phyloP scores from a whole-genome alignment of 2,113 vertebrate species.

The Osmerus eperlanus region DNA sequence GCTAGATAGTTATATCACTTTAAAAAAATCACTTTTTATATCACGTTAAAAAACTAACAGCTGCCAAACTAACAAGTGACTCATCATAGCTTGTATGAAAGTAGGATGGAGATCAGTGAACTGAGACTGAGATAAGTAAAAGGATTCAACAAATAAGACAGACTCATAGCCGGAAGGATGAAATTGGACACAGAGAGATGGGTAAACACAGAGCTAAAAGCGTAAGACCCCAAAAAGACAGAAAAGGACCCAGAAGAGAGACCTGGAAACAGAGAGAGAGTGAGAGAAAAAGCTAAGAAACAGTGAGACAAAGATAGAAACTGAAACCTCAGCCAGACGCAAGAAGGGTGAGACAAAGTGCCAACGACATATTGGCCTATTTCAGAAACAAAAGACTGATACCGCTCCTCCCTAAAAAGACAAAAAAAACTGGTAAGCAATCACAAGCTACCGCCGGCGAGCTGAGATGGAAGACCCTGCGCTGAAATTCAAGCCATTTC shows the following conservation, averaged over 20 bases:
- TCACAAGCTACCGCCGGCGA: slow-evolving; percentile 6
- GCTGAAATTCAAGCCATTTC: slow-evolving; percentile 38
- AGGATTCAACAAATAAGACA: too few species aligned
- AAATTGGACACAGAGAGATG: too few species aligned
- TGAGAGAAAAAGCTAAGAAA: background rate
- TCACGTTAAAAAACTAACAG: too few species aligned
- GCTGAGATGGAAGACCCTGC: background rate
- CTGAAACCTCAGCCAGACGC: background rate
- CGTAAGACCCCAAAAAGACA: background rate
- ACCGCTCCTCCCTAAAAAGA: background rate
- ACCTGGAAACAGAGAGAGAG: background rate
- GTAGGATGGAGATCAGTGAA: too few species aligned
- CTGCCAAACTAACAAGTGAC: too few species aligned
- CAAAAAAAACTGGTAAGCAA: background rate
- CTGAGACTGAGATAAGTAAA: too few species aligned
- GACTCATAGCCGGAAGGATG: too few species aligned
- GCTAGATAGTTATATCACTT: too few species aligned
- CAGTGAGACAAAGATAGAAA: background rate
- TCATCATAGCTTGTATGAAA: too few species aligned
- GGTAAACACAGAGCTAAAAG: too few species aligned
- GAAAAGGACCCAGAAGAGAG: background rate
- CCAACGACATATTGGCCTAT: background rate
- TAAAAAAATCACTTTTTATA: too few species aligned
- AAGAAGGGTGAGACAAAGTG: background rate
- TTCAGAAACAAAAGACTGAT: background rate